phyloP scores from a whole-genome alignment of 2,113 vertebrate genomes.

The Origma solitaria region DNA sequence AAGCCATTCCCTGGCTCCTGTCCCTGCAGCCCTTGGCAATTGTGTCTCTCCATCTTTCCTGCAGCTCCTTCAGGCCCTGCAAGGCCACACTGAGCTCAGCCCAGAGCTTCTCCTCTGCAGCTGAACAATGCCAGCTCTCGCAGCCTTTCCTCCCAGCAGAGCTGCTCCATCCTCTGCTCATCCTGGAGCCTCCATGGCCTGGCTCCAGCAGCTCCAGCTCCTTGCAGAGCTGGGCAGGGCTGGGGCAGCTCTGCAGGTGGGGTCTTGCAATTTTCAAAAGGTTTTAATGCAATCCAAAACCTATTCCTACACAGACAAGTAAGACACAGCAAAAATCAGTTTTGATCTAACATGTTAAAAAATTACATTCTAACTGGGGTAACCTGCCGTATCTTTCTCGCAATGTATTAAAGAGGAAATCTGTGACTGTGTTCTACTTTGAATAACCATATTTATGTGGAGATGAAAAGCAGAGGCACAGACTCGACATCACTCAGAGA shows the following conservation, averaged over 20 bases:
- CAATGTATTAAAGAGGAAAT: neutral
- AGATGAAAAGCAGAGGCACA: neutral
- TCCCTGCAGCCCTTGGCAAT: too few species aligned
- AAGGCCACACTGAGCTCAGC: neutral
- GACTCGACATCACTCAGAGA: neutral
- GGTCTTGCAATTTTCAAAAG: neutral
- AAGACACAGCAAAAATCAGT: neutral
- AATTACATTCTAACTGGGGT: neutral
- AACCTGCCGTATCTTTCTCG: fast-evolving
- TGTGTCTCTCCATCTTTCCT: neutral
- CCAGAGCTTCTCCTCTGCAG: neutral
- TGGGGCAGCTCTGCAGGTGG: neutral
- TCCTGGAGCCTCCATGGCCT: neutral
- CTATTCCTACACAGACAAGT: neutral
- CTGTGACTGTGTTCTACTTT: neutral
- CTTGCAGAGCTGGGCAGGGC: neutral
- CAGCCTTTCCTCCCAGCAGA: too few species aligned
- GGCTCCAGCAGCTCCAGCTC: neutral
- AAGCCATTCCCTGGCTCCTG: too few species aligned
- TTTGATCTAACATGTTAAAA: neutral
- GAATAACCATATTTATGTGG: neutral
- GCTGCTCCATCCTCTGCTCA: neutral
- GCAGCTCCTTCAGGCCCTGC: neutral
- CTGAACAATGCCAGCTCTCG: neutral
- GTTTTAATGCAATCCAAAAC: neutral